Conservation (phyloP, 1,140 invertebrate species). For the Megalopta genalis region DNA sequence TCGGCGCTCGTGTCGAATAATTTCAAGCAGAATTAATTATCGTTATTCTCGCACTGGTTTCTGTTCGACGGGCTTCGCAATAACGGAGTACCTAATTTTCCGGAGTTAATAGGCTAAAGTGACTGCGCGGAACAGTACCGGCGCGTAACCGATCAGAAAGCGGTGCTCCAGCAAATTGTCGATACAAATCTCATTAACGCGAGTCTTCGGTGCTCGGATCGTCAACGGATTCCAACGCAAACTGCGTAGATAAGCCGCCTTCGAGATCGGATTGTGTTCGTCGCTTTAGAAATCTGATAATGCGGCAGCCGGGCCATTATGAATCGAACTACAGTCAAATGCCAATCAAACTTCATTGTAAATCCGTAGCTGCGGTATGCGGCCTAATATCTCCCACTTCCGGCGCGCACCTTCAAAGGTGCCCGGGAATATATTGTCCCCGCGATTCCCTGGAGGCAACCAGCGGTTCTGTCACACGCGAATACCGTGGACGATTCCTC, state of each 20-base stretch:
- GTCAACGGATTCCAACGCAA: neutral
- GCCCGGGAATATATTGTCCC: slow-evolving; percentile 50
- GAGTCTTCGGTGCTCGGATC: neutral
- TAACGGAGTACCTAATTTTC: no score
- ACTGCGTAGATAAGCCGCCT: slow-evolving; percentile 17
- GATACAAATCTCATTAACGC: neutral
- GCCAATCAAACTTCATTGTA: slow-evolving; percentile 50
- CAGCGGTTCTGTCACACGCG: neutral
- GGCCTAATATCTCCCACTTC: slow-evolving; percentile 55
- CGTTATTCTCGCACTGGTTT: no score
- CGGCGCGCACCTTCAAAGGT: slow-evolving; percentile 18
- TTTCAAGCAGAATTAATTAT: no score
- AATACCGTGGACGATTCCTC: neutral
- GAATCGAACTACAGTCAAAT: slow-evolving; percentile 35
- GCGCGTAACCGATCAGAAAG: neutral
- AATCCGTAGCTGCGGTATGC: slow-evolving; percentile 26
- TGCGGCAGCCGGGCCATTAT: slow-evolving; percentile 3
- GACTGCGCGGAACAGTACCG: neutral
- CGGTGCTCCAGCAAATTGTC: no score
- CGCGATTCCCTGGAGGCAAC: neutral
- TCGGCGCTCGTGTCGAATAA: no score
- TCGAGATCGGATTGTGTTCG: neutral
- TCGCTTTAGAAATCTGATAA: slow-evolving; percentile 17
- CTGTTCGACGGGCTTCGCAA: no score
- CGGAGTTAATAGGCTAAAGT: no score